Evolutionary conservation across 2,797 vertebrate genomes (phyloP).

Genomic region (Trematomus bernacchii): DNA sequence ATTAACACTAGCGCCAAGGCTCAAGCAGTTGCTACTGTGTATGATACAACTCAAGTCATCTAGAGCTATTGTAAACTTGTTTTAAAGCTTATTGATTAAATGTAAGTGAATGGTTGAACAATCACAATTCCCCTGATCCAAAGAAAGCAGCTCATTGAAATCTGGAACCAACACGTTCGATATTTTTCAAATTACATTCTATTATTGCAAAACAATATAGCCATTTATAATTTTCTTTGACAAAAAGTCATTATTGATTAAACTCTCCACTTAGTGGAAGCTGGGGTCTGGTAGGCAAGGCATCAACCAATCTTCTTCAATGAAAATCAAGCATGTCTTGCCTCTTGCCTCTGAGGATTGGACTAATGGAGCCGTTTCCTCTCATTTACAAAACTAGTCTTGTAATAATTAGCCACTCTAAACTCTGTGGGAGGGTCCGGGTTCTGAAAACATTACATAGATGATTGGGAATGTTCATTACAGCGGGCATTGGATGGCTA

Average conservation of each 20-base stretch:
- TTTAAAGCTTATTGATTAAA: background rate
- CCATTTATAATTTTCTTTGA: background rate
- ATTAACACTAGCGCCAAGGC: too few species aligned
- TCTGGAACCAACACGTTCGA: background rate
- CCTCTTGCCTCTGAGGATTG: conserved; percentile 46
- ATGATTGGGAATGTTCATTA: conserved; percentile 10
- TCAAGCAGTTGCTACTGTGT: background rate
- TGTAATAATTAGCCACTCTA: conserved; percentile 53
- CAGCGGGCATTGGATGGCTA: background rate
- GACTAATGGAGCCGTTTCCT: conserved; percentile 42
- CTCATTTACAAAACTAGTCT: conserved; percentile 45
- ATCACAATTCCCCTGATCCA: background rate
- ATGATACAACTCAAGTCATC: background rate
- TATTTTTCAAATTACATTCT: background rate
- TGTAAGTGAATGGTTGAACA: accelerated
- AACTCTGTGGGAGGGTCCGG: conserved; percentile 3
- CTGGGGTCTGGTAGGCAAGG: conserved; percentile 4
- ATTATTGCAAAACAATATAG: background rate
- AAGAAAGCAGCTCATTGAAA: background rate
- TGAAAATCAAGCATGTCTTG: conserved; percentile 51
- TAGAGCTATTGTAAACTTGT: background rate
- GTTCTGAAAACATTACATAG: conserved; percentile 1
- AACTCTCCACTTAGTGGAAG: conserved; percentile 15
- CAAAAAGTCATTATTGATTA: conserved; percentile 38
- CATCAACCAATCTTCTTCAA: conserved; percentile 54